Base-by-base conservation (phyloP, 2,797 vertebrate genomes). In the Gila robusta region DNA sequence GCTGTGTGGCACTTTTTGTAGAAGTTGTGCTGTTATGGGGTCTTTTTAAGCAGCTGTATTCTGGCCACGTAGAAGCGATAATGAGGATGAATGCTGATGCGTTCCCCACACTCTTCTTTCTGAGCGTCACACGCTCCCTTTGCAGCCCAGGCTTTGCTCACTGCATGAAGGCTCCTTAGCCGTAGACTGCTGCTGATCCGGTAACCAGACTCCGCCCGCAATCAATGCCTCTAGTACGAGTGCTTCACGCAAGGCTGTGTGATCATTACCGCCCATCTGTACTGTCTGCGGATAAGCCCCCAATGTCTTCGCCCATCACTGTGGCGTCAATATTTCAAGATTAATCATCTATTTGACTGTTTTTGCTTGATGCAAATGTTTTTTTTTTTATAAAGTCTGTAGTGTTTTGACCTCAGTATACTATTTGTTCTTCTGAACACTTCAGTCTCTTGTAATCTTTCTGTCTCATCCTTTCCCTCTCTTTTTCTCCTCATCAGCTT, bases 41-140 rank as follows among this genome's bases (percentile, higher is more conserved):
- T 83, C 90, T 91, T 89, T 87, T 86, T 88, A 89, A 73, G 88
- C 89, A 88, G 89, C 84, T 87, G 91, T 90, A 94, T 94, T 95
- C 93, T 69, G 73, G 88, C 89, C 94, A 94, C 93, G 91, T 93
- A 90, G 86, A 87, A 87, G 23, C 86, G 86, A 90, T 95, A 94
- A 95, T 94, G 94, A 94, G 93, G 94, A 94, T 93, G 93, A 94
- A 93, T 94, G 90, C 92, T 90, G 93, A 94, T 93, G 92, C 79
- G 89, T 86, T 32, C 87, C 79, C 88, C 28, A 86, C 87, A 52
- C 89, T 93, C 93, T 56, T 89, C 89, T 82, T 91, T 86, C 77
- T 49, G 69, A 86, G 76, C 87, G 7, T 70, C 26, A 79, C 39
- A 12, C n/a, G 5, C 41, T 64, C 70, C 56, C 44, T 35, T 10